Evolutionary conservation across 2,797 vertebrate genomes (phyloP).

Genomic region (Oryzias dopingdopingensis): DNA sequence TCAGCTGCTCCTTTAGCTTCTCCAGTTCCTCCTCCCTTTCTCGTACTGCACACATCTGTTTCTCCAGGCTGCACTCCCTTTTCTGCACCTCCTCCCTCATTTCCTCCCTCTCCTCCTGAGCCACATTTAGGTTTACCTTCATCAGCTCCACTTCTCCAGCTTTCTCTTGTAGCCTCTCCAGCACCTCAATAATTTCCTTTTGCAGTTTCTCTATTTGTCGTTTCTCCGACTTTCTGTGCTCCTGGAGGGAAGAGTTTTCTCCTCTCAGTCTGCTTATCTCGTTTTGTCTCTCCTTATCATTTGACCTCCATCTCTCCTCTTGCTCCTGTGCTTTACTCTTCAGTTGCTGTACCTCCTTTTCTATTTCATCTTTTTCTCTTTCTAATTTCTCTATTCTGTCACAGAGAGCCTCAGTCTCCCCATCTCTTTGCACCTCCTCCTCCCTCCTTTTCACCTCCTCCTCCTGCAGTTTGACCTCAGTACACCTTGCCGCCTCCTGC

Average conservation of each 20-base stretch:
- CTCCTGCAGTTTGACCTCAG: conserved; percentile 22
- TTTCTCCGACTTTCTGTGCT: conserved; percentile 26
- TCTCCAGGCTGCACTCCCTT: conserved; percentile 60
- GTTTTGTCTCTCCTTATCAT: conserved; percentile 54
- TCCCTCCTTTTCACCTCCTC: conserved; percentile 38
- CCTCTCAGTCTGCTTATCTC: conserved; percentile 20
- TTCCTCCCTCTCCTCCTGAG: conserved; percentile 64
- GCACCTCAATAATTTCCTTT: conserved; percentile 18
- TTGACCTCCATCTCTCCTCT: conserved; percentile 33
- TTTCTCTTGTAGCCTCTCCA: conserved; percentile 47
- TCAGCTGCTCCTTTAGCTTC: conserved; percentile 59
- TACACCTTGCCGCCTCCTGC: conserved; percentile 39
- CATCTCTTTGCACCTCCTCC: conserved; percentile 16
- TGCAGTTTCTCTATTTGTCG: conserved; percentile 23
- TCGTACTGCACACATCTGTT: conserved; percentile 62
- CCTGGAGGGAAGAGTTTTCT: conserved; percentile 28
- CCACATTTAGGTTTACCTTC: conserved; percentile 53
- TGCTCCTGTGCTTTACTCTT: conserved; percentile 12
- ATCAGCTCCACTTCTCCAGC: conserved; percentile 38
- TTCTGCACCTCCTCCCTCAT: conserved; percentile 42
- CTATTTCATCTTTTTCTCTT: conserved; percentile 35
- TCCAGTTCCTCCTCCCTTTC: conserved; percentile 57
- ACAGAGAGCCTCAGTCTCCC: conserved; percentile 24
- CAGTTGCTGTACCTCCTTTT: conserved; percentile 19
- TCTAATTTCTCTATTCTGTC: conserved; percentile 35